Percentiles rank a stretch among this genome's conserved stretches.
Conservation (phyloP, 2,797 vertebrate species). For the Myotis pilosus region DNA sequence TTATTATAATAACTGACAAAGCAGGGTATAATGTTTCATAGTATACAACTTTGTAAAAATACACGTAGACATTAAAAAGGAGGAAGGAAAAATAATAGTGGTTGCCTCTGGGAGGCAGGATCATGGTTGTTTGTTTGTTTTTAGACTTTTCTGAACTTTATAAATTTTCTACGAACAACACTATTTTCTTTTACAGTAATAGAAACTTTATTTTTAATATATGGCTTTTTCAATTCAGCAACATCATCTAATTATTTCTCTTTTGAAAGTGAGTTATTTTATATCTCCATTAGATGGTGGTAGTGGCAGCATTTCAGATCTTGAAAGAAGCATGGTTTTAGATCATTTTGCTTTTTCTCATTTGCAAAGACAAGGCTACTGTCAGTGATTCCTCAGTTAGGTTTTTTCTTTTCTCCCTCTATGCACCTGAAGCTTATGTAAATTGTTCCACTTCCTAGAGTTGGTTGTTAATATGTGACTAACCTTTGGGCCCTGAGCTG, state of each 20-base stretch:
- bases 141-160: background rate
- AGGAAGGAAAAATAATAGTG: background rate
- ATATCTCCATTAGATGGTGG: background rate
- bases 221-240: background rate
- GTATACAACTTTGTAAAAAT: background rate
- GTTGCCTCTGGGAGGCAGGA: background rate
- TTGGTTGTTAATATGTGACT: background rate
- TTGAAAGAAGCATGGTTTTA: background rate
- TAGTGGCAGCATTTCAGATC: background rate
- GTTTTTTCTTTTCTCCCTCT: background rate
- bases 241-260: background rate
- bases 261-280: slow-evolving; percentile 15
- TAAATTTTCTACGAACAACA: slow-evolving; percentile 1
- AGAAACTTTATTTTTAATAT: background rate
- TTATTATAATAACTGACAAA: slow-evolving; percentile 14
- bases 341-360: background rate
- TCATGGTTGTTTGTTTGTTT: background rate
- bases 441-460: background rate
- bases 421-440: background rate
- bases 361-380: background rate
- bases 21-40: background rate
- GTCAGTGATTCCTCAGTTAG: background rate
- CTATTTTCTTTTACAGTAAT: slow-evolving; percentile 14
- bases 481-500: background rate
- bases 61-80: background rate